Percentiles rank a stretch among this genome's conserved stretches.
phyloP scores from a whole-genome alignment of 2,113 vertebrate genomes.

The Leptodactylus fuscus region DNA sequence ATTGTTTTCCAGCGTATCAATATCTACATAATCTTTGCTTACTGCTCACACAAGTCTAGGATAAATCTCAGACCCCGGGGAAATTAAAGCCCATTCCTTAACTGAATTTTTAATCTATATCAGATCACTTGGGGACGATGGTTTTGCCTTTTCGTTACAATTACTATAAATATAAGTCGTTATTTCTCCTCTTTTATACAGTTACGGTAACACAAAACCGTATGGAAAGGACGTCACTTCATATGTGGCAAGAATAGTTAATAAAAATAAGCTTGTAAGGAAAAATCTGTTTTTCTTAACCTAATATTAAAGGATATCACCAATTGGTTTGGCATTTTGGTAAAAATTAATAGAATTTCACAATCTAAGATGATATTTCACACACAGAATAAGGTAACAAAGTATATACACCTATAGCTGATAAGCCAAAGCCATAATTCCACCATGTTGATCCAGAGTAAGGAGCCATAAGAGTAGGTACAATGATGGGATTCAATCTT shows the following conservation, averaged over 20 bases:
- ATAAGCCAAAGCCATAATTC: no score
- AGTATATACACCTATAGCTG: no score
- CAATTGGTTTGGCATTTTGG: no score
- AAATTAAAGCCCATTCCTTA: slow-evolving; percentile 30
- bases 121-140: slow-evolving; percentile 2
- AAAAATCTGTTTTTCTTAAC: neutral
- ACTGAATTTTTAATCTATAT: slow-evolving; percentile 17
- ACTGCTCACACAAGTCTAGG: neutral
- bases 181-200: neutral
- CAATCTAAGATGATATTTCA: no score
- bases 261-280: neutral
- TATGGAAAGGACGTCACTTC: slow-evolving; percentile 11
- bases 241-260: neutral
- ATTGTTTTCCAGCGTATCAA: slow-evolving; percentile 11
- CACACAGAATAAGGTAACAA: no score
- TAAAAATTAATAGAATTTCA: no score
- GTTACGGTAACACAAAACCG: slow-evolving; percentile 14
- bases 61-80: neutral
- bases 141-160: neutral
- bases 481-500: no score
- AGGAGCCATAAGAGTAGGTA: no score
- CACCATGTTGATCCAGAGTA: no score
- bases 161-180: neutral
- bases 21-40: slow-evolving; percentile 14
- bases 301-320: no score